phyloP scores from a whole-genome alignment of 1,140 invertebrate genomes.

The Apis dorsata region DNA sequence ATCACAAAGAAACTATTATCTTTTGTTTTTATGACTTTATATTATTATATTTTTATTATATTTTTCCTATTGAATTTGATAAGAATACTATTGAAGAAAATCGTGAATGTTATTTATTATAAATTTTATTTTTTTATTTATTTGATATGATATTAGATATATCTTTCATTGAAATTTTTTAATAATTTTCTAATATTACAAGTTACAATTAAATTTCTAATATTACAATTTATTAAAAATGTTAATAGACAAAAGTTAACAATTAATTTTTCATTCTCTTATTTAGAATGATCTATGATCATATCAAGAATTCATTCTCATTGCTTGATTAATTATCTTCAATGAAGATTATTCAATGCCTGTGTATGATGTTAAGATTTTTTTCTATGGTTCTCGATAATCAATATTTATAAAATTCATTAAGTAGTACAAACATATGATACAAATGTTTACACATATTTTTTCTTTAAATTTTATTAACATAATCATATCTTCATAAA shows the following conservation, averaged over 20 bases:
- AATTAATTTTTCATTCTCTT: background rate
- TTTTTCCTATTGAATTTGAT: no score
- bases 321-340: background rate
- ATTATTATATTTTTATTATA: no score
- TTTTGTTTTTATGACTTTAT: no score
- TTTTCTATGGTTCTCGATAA: background rate
- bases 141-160: no score
- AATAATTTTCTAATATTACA: background rate
- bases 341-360: background rate
- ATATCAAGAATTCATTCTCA: background rate
- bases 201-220: no score
- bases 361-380: background rate
- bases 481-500: background rate
- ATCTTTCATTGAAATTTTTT: no score
- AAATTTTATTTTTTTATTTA: no score
- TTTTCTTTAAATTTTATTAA: background rate
- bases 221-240: background rate
- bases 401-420: background rate
- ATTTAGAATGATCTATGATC: background rate
- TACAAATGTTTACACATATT: slow-evolving; percentile 4
- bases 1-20: no score
- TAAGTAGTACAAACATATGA: background rate
- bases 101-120: no score
- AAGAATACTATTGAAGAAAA: no score
- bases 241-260: background rate